Conservation (phyloP, 1,140 invertebrate species). For the Magallana gigas region DNA sequence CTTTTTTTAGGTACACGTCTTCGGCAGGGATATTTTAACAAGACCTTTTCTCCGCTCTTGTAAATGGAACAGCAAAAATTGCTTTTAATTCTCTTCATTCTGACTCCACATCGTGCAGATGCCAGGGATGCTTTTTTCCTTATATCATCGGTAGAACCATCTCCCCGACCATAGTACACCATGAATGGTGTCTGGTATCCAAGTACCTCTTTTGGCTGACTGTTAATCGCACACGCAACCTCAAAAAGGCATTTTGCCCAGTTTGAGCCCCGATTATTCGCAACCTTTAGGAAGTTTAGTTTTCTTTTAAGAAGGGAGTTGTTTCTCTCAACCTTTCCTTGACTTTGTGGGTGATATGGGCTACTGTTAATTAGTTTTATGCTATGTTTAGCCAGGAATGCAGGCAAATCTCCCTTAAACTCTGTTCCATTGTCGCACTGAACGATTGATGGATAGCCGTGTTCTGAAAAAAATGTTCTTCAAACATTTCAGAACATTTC, state of each 20-base stretch:
- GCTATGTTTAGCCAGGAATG: neutral
- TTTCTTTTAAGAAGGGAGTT: conserved; percentile 1
- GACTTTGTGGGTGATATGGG: conserved; percentile 34
- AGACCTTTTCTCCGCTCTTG: neutral
- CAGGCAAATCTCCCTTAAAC: conserved; percentile 30
- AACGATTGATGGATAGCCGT: conserved; percentile 18
- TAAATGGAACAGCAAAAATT: conserved; percentile 8
- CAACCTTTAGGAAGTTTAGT: neutral
- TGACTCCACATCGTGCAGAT: neutral
- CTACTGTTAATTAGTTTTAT: conserved; percentile 19
- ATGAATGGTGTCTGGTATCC: conserved; percentile 3
- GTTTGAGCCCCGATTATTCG: neutral
- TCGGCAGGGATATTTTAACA: neutral
- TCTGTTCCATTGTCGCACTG: conserved; percentile 40
- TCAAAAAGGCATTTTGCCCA: neutral
- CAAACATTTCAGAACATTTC: neutral
- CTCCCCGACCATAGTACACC: conserved; percentile 13
- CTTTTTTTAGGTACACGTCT: neutral
- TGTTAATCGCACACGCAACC: neutral
- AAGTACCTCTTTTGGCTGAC: neutral
- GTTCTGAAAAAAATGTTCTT: conserved; percentile 24
- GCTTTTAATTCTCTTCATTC: neutral
- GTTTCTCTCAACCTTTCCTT: conserved; percentile 19
- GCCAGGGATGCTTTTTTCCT: neutral
- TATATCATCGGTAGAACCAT: neutral